Percentiles rank a stretch among this genome's conserved stretches.
phyloP scores from a whole-genome alignment of 2,113 vertebrate species.

The Calyptommatus sinebrachiatus region DNA sequence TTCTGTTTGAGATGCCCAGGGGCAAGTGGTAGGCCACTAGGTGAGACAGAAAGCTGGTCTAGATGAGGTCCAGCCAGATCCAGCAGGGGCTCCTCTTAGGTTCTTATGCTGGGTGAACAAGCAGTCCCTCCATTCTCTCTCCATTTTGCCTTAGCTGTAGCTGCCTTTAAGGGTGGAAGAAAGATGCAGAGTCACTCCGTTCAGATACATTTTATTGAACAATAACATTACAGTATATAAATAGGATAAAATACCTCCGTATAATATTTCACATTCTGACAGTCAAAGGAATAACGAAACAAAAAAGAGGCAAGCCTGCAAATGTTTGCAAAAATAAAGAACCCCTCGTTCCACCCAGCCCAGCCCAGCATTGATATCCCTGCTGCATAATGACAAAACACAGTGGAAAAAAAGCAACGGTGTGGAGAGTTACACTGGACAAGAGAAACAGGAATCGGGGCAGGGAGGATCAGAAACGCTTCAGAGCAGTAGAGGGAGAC shows the following conservation, averaged over 20 bases:
- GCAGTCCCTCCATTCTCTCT: too few species aligned
- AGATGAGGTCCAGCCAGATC: too few species aligned
- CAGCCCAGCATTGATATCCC: not conserved
- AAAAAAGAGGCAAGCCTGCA: constrained; percentile 46
- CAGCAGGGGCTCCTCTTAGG: too few species aligned
- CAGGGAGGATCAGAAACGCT: not conserved
- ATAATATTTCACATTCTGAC: constrained; percentile 66
- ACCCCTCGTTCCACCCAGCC: too few species aligned
- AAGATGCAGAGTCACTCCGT: constrained; percentile 11
- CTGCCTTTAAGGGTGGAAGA: not conserved
- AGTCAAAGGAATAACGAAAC: constrained; percentile 33
- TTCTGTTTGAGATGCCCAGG: too few species aligned
- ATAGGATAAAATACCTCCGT: constrained; percentile 67
- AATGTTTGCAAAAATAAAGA: constrained; percentile 41
- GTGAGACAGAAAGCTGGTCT: too few species aligned
- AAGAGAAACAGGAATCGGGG: not conserved
- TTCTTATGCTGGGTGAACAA: too few species aligned
- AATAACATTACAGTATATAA: constrained; percentile 65
- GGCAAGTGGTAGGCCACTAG: too few species aligned
- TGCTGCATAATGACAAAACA: not conserved
- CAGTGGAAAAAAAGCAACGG: constrained; percentile 34
- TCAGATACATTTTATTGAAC: constrained; percentile 59
- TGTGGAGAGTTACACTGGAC: not conserved
- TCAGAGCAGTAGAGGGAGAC: not conserved
- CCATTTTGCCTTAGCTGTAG: too few species aligned